Conservation (phyloP, 2,888 invertebrate genomes). For the Pyralis farinalis region DNA sequence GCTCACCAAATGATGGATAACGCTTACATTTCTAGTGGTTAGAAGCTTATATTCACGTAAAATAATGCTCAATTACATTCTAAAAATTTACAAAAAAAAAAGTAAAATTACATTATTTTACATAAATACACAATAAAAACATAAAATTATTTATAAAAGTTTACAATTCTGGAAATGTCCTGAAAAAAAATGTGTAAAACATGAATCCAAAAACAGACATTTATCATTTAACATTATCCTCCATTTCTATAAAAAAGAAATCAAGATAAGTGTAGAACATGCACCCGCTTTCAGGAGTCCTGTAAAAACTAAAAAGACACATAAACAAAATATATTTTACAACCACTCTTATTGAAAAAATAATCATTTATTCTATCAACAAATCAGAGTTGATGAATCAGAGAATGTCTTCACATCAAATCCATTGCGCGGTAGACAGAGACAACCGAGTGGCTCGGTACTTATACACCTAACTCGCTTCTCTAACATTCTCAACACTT, state of each 20-base stretch:
- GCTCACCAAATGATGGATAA: conserved; percentile 35
- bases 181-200: conserved; percentile 24
- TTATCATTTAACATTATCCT: conserved; percentile 58
- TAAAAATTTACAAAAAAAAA: conserved; percentile 15
- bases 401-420: no score
- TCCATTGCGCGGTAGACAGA: no score
- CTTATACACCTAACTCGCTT: no score
- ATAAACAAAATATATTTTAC: conserved; percentile 10
- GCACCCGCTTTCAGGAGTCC: conserved; percentile 31
- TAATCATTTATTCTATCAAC: no score
- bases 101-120: conserved; percentile 28
- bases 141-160: conserved; percentile 21
- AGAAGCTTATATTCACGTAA: conserved; percentile 33
- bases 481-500: no score
- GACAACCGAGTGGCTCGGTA: no score
- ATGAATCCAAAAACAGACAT: conserved; percentile 56
- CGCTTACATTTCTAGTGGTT: conserved; percentile 48
- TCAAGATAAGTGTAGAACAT: conserved; percentile 25
- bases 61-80: neutral
- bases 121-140: conserved; percentile 21
- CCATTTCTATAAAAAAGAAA: conserved; percentile 68
- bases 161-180: conserved; percentile 21
- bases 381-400: no score
- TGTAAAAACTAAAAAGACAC: conserved; percentile 32
- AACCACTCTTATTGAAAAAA: no score